Conservation (phyloP, 2,888 invertebrate species). For the Sycophila texana region DNA sequence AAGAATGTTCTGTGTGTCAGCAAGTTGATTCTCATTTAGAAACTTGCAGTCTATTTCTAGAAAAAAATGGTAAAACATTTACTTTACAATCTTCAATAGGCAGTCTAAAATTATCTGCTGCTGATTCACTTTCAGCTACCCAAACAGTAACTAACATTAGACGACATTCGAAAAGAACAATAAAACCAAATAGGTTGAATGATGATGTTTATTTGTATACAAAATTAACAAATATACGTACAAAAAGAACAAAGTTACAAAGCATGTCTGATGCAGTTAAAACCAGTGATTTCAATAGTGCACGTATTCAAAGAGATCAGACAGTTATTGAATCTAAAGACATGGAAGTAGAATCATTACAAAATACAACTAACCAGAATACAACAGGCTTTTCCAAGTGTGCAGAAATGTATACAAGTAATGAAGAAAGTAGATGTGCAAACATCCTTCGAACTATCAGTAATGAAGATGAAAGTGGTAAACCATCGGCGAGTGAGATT, state of each 20-base stretch:
- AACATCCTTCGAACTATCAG: slow-evolving; percentile 16
- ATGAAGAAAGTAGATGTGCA: slow-evolving; percentile 6
- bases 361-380: slow-evolving; percentile 69
- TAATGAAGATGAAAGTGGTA: slow-evolving; percentile 24
- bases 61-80: slow-evolving; percentile 45
- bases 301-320: slow-evolving; percentile 51
- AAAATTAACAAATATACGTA: slow-evolving; percentile 52
- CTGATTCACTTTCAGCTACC: slow-evolving; percentile 21
- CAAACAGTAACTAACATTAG: slow-evolving; percentile 33
- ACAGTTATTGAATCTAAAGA: slow-evolving; percentile 14
- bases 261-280: slow-evolving; percentile 9
- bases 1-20: slow-evolving; percentile 70
- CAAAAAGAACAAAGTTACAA: slow-evolving; percentile 49
- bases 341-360: slow-evolving; percentile 39
- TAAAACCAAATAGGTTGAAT: slow-evolving; percentile 67
- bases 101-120: slow-evolving; percentile 16
- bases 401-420: slow-evolving; percentile 59
- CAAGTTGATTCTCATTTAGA: slow-evolving; percentile 67
- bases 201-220: slow-evolving; percentile 59
- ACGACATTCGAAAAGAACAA: slow-evolving; percentile 58
- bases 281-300: slow-evolving; percentile 52
- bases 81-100: background rate
- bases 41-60: slow-evolving; percentile 65
- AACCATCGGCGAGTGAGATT: slow-evolving; percentile 35
- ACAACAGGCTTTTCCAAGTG: slow-evolving; percentile 71